Percentiles rank a stretch among this genome's conserved stretches.
These are phyloP conservation scores for Oncorhynchus tshawytscha DNA, from an alignment of 2,113 vertebrate genomes.

Conservation along the genomic window DNA sequence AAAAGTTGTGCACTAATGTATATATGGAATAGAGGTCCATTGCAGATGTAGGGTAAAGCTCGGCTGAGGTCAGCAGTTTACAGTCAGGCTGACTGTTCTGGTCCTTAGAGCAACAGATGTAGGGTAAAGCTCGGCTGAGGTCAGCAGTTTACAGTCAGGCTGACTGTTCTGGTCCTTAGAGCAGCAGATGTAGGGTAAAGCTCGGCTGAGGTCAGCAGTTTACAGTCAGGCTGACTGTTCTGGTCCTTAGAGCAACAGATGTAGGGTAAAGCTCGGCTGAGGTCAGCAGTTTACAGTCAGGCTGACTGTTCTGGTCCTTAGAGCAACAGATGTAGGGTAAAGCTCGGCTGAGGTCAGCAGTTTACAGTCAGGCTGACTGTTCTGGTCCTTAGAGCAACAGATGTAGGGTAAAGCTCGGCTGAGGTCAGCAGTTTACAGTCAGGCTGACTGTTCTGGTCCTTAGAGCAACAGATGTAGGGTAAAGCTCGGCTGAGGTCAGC, in stretches of 20 bases:
- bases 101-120: constrained; percentile 40
- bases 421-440: too few relatives aligned
- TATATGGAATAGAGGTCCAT: constrained; percentile 5
- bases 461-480: too few relatives aligned
- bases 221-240: constrained; percentile 5
- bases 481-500: too few relatives aligned
- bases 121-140: constrained; percentile 21
- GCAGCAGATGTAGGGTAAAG: constrained; percentile 40
- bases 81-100: constrained; percentile 4
- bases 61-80: constrained; percentile 34
- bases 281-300: constrained; percentile 27
- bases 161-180: constrained; percentile 4
- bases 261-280: constrained; percentile 29
- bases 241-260: constrained; percentile 33
- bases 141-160: constrained; percentile 26
- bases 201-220: constrained; percentile 33
- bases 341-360: too few relatives aligned
- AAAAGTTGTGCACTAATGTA: background rate
- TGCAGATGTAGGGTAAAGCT: background rate
- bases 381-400: too few relatives aligned
- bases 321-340: too few relatives aligned
- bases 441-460: too few relatives aligned
- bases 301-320: constrained; percentile 9
- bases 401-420: too few relatives aligned
- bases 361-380: too few relatives aligned